A percentile compares a stretch with the other conserved stretches of the same genome.
Evolutionary conservation across 2,888 invertebrate genomes (phyloP).

Genomic region (Eupithecia subfuscata): DNA sequence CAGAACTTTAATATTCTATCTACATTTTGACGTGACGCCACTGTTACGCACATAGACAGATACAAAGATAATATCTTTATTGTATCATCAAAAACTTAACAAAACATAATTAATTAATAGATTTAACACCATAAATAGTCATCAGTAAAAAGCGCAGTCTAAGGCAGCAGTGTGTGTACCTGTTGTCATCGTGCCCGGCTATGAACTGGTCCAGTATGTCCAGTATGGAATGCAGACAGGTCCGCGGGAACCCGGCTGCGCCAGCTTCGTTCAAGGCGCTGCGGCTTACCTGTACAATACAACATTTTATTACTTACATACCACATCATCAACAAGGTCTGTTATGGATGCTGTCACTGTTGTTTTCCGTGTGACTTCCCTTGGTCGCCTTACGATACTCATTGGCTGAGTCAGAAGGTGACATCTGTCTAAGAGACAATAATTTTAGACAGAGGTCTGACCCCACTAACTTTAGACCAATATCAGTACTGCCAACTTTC

Average conservation of each 20-base stretch:
- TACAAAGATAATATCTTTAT: too few relatives aligned
- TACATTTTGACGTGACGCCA: too few relatives aligned
- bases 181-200: slow-evolving; percentile 66
- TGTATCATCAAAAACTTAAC: not conserved
- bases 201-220: slow-evolving; percentile 87
- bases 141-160: not conserved
- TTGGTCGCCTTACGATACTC: too few relatives aligned
- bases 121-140: not conserved
- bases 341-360: not conserved
- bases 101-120: not conserved
- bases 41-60: too few relatives aligned
- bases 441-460: too few relatives aligned
- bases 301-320: not conserved
- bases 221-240: slow-evolving; percentile 91
- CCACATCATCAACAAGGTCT: not conserved
- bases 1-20: not conserved
- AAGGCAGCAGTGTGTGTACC: slow-evolving; percentile 44
- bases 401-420: too few relatives aligned
- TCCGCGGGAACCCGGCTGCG: slow-evolving; percentile 88
- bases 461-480: too few relatives aligned
- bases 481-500: too few relatives aligned
- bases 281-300: slow-evolving; percentile 85
- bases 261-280: slow-evolving; percentile 92
- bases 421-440: too few relatives aligned
- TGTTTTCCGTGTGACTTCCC: not conserved